Evolutionary conservation across 2,888 invertebrate species (phyloP).

Genomic region (Oeneis ivallda): DNA sequence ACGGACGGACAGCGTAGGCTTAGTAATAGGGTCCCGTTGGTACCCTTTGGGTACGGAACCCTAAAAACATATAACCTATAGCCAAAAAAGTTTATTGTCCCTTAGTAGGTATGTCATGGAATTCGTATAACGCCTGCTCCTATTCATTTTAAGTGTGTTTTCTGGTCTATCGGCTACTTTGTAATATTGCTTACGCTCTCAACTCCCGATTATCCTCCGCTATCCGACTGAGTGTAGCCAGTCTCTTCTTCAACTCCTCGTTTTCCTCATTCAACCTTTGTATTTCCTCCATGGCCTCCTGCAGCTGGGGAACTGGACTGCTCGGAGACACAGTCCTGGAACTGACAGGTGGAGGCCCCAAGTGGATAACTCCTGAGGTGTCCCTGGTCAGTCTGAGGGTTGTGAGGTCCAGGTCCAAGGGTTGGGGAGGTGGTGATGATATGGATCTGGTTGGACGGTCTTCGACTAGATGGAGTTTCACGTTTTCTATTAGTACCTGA

Average conservation of each 20-base stretch:
- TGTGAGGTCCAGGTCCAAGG: conserved; percentile 87
- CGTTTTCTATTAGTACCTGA: conserved; percentile 87
- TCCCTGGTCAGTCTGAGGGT: conserved; percentile 87
- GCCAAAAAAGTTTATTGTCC: no score
- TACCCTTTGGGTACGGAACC: no score
- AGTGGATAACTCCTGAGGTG: conserved; percentile 86
- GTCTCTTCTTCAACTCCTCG: conserved; percentile 72
- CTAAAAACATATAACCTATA: no score
- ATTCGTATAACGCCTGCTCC: no score
- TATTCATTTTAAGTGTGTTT: no score
- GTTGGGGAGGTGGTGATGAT: conserved; percentile 91
- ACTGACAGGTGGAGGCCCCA: conserved; percentile 81
- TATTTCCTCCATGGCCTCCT: conserved; percentile 65
- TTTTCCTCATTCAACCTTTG: conserved; percentile 70
- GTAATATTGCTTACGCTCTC: conserved; percentile 79
- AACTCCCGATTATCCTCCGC: conserved; percentile 79
- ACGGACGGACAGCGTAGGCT: no score
- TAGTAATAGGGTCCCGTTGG: no score
- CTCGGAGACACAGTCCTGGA: conserved; percentile 58
- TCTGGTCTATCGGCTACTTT: no score
- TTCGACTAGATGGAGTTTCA: conserved; percentile 89
- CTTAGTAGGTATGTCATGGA: no score
- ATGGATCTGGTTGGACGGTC: conserved; percentile 90
- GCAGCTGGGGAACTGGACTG: conserved; percentile 70
- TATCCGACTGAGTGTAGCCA: conserved; percentile 75